These are phyloP conservation scores for Drosophila robusta DNA, from an alignment of 2,888 invertebrate species.

Conservation along the genomic window DNA sequence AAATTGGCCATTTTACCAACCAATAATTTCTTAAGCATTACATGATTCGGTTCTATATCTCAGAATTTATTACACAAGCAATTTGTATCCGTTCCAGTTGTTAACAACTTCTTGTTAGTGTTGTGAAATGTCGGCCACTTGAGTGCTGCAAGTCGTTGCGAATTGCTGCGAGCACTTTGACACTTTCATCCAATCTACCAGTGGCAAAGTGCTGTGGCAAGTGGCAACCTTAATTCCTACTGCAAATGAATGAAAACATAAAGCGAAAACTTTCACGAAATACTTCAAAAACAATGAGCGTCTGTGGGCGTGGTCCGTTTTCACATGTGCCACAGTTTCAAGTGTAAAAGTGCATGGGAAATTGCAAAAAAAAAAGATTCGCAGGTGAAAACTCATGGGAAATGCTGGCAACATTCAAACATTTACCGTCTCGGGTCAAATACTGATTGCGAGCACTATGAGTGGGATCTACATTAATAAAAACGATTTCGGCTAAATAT, in stretches of 20 bases:
- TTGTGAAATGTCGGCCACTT: neutral
- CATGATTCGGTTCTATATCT: no score
- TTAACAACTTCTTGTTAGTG: neutral
- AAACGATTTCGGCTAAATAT: neutral
- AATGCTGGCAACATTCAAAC: slow-evolving; percentile 21
- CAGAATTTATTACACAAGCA: neutral
- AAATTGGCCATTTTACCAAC: no score
- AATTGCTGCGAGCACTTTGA: slow-evolving; percentile 14
- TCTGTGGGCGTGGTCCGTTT: slow-evolving; percentile 37
- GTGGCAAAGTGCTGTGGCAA: slow-evolving; percentile 4
- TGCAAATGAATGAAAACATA: slow-evolving; percentile 22
- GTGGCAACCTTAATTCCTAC: slow-evolving; percentile 17
- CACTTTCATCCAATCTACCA: neutral
- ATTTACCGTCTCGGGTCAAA: slow-evolving; percentile 7
- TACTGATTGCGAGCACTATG: slow-evolving; percentile 7
- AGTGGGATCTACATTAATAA: slow-evolving; percentile 1
- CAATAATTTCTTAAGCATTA: no score
- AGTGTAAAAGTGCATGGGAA: slow-evolving; percentile 47
- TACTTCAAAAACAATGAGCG: slow-evolving; percentile 31
- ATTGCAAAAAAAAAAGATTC: slow-evolving; percentile 4
- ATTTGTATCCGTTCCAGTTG: neutral
- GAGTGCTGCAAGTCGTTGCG: neutral
- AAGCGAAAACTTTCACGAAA: slow-evolving; percentile 41
- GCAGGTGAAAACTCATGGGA: slow-evolving; percentile 48
- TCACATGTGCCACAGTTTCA: slow-evolving; percentile 31